phyloP scores from a whole-genome alignment of 2,888 invertebrate genomes.

The Xylocampa areola region DNA sequence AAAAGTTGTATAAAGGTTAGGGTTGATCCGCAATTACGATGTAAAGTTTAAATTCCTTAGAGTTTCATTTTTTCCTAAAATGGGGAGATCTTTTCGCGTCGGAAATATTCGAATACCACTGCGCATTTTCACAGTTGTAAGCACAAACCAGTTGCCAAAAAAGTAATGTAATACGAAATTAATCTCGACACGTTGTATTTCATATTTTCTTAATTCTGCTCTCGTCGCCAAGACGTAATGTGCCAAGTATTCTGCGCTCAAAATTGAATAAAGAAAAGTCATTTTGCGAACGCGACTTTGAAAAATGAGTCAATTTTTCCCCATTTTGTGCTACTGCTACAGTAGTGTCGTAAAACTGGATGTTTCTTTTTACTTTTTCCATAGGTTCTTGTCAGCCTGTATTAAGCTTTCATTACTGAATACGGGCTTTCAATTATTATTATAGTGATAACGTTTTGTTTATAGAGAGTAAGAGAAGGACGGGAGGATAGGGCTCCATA shows the following conservation, averaged over 20 bases:
- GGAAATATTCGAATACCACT: constrained; percentile 6
- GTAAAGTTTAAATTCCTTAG: constrained; percentile 28
- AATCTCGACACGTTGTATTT: constrained; percentile 30
- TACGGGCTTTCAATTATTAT: too few species aligned
- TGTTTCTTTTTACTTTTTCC: too few species aligned
- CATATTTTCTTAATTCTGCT: constrained; percentile 35
- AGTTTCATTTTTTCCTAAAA: background rate
- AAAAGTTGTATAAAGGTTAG: constrained; percentile 35
- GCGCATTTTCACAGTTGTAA: constrained; percentile 9
- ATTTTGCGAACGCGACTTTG: constrained; percentile 3
- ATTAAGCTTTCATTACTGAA: too few species aligned
- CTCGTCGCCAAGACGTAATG: constrained; percentile 22
- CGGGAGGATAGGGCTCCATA: too few species aligned
- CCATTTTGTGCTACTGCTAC: too few species aligned
- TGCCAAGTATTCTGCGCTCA: constrained; percentile 32
- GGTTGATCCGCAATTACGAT: constrained; percentile 32
- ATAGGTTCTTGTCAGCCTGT: too few species aligned
- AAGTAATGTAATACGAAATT: constrained; percentile 25
- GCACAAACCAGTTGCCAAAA: constrained; percentile 23
- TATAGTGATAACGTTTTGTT: too few species aligned
- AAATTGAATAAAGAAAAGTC: constrained; percentile 27
- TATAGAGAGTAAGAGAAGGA: too few species aligned
- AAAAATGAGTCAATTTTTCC: constrained; percentile 4
- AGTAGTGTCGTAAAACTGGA: too few species aligned
- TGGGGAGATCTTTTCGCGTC: background rate